These are phyloP conservation scores for Callimorpha dominula DNA, from an alignment of 2,888 invertebrate species.

Conservation along the genomic window DNA sequence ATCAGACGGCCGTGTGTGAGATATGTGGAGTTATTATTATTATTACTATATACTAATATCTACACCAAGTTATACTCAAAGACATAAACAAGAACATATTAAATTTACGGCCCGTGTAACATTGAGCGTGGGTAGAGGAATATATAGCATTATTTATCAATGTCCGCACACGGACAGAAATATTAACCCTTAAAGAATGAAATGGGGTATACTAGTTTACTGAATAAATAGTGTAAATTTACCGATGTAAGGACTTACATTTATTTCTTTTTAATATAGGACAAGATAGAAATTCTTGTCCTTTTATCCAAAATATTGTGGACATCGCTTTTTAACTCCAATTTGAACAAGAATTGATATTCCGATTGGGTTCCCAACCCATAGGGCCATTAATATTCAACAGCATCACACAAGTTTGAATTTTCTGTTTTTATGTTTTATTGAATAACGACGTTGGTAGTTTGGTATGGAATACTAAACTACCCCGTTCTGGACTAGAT, in stretches of 20 bases:
- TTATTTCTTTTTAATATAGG: not conserved
- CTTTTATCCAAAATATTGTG: not conserved
- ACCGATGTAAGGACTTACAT: not conserved
- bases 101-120: slow-evolving; percentile 7
- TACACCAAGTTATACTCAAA: not conserved
- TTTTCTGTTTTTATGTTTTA: not conserved
- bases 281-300: not conserved
- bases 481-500: not conserved
- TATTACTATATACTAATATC: not conserved
- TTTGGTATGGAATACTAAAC: not conserved
- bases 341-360: not conserved
- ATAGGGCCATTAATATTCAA: not conserved
- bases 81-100: not conserved
- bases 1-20: too few relatives aligned
- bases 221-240: not conserved
- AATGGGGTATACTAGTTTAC: not conserved
- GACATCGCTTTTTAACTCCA: not conserved
- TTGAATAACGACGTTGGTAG: too few relatives aligned
- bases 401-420: not conserved
- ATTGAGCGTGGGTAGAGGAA: slow-evolving; percentile 13
- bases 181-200: slow-evolving; percentile 15
- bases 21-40: too few relatives aligned
- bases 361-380: not conserved
- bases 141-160: slow-evolving; percentile 25
- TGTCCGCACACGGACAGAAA: slow-evolving; percentile 16